These are phyloP conservation scores for Dendropsophus ebraccatus DNA, from an alignment of 2,113 vertebrate species.

Conservation along the genomic window DNA sequence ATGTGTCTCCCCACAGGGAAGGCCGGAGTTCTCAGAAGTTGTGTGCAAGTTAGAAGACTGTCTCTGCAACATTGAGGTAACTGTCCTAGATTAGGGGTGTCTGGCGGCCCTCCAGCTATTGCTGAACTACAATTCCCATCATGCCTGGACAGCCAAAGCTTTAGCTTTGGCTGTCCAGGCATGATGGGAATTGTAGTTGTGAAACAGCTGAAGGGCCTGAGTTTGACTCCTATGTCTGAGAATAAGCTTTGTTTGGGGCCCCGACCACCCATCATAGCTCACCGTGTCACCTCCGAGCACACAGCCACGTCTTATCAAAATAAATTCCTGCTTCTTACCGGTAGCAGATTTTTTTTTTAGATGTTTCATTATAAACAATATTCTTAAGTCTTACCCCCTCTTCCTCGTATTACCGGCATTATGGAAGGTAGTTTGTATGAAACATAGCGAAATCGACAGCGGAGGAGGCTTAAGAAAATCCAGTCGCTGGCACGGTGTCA, in stretches of 20 bases:
- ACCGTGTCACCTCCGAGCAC: too few relatives aligned
- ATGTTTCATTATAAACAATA: not conserved
- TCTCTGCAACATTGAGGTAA: constrained; percentile 91
- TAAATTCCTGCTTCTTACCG: not conserved
- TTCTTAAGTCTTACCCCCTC: not conserved
- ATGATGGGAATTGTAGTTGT: too few relatives aligned
- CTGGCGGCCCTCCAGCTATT: too few relatives aligned
- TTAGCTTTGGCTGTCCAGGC: too few relatives aligned
- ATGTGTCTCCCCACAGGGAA: constrained; percentile 75
- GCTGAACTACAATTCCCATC: too few relatives aligned
- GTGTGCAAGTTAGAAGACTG: constrained; percentile 90
- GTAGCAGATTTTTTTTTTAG: not conserved
- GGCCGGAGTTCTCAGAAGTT: constrained; percentile 93
- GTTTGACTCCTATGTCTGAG: too few relatives aligned
- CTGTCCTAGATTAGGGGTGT: not conserved
- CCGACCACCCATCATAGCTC: too few relatives aligned
- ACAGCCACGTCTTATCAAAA: too few relatives aligned
- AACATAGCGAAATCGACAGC: not conserved
- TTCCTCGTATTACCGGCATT: not conserved
- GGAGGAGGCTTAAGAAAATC: constrained; percentile 3
- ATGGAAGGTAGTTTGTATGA: not conserved
- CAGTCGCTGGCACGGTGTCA: constrained; percentile 22
- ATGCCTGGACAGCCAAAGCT: too few relatives aligned
- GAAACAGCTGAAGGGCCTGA: too few relatives aligned
- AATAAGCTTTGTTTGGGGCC: too few relatives aligned